phyloP scores from a whole-genome alignment of 2,888 invertebrate genomes.

The Diogma glabrata region DNA sequence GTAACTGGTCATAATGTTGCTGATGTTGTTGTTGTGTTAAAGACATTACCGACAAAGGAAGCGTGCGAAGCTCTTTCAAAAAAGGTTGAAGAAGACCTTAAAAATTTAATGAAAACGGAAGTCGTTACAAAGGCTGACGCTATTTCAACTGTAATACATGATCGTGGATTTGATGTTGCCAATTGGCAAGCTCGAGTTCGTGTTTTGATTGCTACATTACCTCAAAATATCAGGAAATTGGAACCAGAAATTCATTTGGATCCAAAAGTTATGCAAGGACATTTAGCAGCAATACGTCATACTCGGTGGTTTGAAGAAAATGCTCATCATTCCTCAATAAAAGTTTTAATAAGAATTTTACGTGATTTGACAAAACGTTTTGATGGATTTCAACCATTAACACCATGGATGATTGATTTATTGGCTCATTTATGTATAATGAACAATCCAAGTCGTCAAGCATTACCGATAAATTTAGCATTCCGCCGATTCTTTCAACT shows the following conservation, averaged over 20 bases:
- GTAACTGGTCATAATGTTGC: constrained; percentile 90
- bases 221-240: constrained; percentile 84
- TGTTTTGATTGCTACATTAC: constrained; percentile 86
- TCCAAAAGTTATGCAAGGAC: constrained; percentile 69
- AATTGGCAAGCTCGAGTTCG: constrained; percentile 77
- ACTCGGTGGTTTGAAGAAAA: constrained; percentile 98
- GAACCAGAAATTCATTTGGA: constrained; percentile 76
- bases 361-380: constrained; percentile 84
- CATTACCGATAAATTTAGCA: constrained; percentile 82
- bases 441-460: constrained; percentile 90
- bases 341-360: constrained; percentile 86
- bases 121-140: constrained; percentile 48
- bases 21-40: constrained; percentile 92
- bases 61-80: constrained; percentile 86
- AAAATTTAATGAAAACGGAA: constrained; percentile 52
- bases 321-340: constrained; percentile 92
- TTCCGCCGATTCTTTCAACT: constrained; percentile 83
- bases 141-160: constrained; percentile 40
- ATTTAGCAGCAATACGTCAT: constrained; percentile 88
- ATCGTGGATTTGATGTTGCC: constrained; percentile 80
- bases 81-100: constrained; percentile 79
- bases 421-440: constrained; percentile 92
- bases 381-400: constrained; percentile 79
- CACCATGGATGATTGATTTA: constrained; percentile 94
- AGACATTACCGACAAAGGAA: constrained; percentile 91